These are phyloP conservation scores for Arothron firmamentum DNA, from an alignment of 2,113 vertebrate species.

Conservation along the genomic window DNA sequence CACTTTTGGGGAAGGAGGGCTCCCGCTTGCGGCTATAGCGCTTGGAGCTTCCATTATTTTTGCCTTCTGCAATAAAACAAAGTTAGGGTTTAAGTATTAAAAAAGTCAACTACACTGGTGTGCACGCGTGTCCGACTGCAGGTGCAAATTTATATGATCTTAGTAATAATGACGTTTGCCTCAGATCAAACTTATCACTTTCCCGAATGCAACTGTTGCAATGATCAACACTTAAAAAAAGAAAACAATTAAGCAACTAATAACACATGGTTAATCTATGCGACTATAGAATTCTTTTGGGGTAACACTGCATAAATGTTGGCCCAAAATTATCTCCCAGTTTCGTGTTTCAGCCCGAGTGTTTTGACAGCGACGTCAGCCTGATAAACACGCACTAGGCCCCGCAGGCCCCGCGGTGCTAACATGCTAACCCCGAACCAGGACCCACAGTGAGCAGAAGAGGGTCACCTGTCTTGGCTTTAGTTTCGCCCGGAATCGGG, in stretches of 20 bases:
- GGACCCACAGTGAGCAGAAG: neutral
- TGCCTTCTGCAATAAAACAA: slow-evolving; percentile 81
- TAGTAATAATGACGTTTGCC: too few species aligned
- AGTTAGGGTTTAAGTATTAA: neutral
- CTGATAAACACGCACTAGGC: slow-evolving; percentile 40
- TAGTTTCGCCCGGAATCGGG: slow-evolving; percentile 85
- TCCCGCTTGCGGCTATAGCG: slow-evolving; percentile 93
- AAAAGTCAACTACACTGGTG: too few species aligned
- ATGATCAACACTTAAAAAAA: too few species aligned
- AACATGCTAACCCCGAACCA: neutral
- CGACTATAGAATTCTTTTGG: too few species aligned
- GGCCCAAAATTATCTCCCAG: neutral
- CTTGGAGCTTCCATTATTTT: slow-evolving; percentile 88
- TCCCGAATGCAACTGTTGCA: too few species aligned
- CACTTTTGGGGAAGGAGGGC: slow-evolving; percentile 87
- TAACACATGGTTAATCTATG: too few species aligned
- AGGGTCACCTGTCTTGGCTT: slow-evolving; percentile 87
- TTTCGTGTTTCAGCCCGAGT: slow-evolving; percentile 17
- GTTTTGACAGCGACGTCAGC: slow-evolving; percentile 53
- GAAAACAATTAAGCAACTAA: too few species aligned
- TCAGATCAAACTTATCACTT: too few species aligned
- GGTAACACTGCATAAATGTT: too few species aligned
- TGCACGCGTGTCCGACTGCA: too few species aligned
- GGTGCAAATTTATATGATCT: too few species aligned
- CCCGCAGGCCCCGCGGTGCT: slow-evolving; percentile 2